A percentile compares a stretch with the other conserved stretches of the same genome.
phyloP scores from a whole-genome alignment of 2,797 vertebrate species.

The Lutjanus argentimaculatus region DNA sequence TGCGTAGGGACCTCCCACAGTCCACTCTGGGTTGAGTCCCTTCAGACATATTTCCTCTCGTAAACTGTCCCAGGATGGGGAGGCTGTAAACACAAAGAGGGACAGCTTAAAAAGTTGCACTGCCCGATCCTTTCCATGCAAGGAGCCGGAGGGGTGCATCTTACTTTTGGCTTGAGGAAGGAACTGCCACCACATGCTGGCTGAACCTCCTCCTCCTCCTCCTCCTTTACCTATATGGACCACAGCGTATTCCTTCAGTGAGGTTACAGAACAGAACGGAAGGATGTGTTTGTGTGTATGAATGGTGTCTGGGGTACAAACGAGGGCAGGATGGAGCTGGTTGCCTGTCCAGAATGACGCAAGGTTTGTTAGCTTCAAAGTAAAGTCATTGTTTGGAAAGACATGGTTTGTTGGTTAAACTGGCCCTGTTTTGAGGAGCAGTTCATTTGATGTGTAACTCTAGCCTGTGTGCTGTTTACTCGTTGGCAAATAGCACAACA shows the following conservation, averaged over 20 bases:
- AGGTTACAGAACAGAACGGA: constrained; percentile 1
- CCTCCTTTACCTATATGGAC: constrained; percentile 35
- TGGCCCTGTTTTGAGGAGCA: neutral
- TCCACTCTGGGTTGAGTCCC: constrained; percentile 50
- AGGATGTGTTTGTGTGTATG: constrained; percentile 37
- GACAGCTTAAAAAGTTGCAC: constrained; percentile 37
- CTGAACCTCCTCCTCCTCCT: neutral
- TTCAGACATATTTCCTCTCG: constrained; percentile 71
- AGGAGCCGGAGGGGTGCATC: constrained; percentile 21
- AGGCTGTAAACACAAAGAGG: constrained; percentile 66
- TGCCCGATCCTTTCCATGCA: constrained; percentile 18
- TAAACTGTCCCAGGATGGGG: constrained; percentile 74
- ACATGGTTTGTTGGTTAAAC: constrained; percentile 16
- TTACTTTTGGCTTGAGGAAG: constrained; percentile 31
- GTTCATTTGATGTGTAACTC: constrained; percentile 27
- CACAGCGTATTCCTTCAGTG: constrained; percentile 7
- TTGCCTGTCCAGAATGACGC: constrained; percentile 13
- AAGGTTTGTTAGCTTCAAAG: constrained; percentile 30
- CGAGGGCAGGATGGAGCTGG: constrained; percentile 8
- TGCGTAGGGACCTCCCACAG: constrained; percentile 66
- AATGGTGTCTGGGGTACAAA: constrained; percentile 34
- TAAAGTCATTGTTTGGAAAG: constrained; percentile 44
- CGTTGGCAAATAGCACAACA: constrained; percentile 13
- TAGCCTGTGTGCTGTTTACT: constrained; percentile 27
- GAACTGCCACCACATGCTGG: constrained; percentile 27